A percentile compares a stretch with the other conserved stretches of the same genome.
Evolutionary conservation across 64 coral and sea anemone genomes (phyloP).

Genomic region (Montipora cactus): DNA sequence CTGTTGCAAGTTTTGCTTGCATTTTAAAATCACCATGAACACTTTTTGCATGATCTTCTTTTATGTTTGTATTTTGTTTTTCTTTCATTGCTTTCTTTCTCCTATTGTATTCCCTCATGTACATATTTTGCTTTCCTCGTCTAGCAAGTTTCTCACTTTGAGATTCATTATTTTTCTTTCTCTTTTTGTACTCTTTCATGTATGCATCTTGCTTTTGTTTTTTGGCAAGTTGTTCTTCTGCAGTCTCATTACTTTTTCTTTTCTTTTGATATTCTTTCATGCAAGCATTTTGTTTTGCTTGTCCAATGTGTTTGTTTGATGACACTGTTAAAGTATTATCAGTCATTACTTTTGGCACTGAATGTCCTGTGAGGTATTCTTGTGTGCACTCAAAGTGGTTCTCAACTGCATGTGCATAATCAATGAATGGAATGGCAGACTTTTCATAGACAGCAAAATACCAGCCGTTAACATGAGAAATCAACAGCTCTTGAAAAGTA

Average conservation of each 20-base stretch:
- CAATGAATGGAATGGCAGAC: conserved; percentile 31
- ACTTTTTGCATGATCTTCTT: too few relatives aligned
- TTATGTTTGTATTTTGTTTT: too few relatives aligned
- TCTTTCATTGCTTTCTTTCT: too few relatives aligned
- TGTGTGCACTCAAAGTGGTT: conserved; percentile 34
- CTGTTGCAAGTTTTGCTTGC: too few relatives aligned
- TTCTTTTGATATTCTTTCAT: conserved; percentile 14
- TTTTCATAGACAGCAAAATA: too few relatives aligned
- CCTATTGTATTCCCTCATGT: too few relatives aligned
- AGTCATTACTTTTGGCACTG: conserved; percentile 27
- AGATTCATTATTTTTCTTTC: too few relatives aligned
- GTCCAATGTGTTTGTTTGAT: conserved; percentile 11
- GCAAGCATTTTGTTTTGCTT: conserved; percentile 6
- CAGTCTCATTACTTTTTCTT: conserved; percentile 10
- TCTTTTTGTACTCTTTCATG: conserved; percentile 10
- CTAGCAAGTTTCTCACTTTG: too few relatives aligned
- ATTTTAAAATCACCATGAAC: too few relatives aligned
- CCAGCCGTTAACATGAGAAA: too few relatives aligned
- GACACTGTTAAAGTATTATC: conserved; percentile 24
- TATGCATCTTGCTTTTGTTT: neutral
- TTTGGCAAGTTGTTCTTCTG: neutral
- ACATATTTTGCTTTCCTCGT: too few relatives aligned
- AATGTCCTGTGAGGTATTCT: conserved; percentile 39
- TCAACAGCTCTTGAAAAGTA: too few relatives aligned
- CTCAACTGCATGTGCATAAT: conserved; percentile 35